Conservation (phyloP, 1,140 invertebrate species). For the Hesperophylax magnus region DNA sequence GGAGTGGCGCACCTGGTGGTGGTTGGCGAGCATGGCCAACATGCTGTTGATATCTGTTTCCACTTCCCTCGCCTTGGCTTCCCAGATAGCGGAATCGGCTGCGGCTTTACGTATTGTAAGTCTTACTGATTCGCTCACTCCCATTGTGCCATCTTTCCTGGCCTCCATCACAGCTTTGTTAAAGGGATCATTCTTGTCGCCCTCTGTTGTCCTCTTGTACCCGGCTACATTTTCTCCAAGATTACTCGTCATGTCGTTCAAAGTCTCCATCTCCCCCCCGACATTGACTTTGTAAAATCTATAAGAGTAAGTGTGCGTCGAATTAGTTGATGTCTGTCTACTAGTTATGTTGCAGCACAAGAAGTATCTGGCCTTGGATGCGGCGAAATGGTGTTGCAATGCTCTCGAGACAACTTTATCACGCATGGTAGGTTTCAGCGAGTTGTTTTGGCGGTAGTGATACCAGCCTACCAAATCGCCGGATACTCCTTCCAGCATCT, state of each 20-base stretch:
- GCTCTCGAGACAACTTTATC: conserved; percentile 74
- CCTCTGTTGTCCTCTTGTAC: conserved; percentile 62
- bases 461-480: conserved; percentile 77
- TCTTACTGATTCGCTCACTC: conserved; percentile 62
- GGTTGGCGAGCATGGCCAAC: conserved; percentile 63
- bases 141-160: neutral
- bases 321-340: conserved; percentile 62
- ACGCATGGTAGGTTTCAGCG: conserved; percentile 69
- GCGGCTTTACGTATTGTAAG: conserved; percentile 64
- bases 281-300: conserved; percentile 69
- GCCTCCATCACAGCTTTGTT: conserved; percentile 41
- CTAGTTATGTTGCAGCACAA: conserved; percentile 72
- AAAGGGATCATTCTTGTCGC: conserved; percentile 64
- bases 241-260: conserved; percentile 68
- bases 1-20: neutral
- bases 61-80: conserved; percentile 64
- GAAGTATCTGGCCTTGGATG: conserved; percentile 66
- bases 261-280: conserved; percentile 66
- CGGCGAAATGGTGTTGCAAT: conserved; percentile 71
- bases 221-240: conserved; percentile 67
- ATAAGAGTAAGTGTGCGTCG: conserved; percentile 74
- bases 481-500: conserved; percentile 68
- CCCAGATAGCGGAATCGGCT: conserved; percentile 64
- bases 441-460: conserved; percentile 70
- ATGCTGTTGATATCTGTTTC: conserved; percentile 67